phyloP scores from a whole-genome alignment of 2,888 invertebrate genomes.

The Dryobota labecula region DNA sequence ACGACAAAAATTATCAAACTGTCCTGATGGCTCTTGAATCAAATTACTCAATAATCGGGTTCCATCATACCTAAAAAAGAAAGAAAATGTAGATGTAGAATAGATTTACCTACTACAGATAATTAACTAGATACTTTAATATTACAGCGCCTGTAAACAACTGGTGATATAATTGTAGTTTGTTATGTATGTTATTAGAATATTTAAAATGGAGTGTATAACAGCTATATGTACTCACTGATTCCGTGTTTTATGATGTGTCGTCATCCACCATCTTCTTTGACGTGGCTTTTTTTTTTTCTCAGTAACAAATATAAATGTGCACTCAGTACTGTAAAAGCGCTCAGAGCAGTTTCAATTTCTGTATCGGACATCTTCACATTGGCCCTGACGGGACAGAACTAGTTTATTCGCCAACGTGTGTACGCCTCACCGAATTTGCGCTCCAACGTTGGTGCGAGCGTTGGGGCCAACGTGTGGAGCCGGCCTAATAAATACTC shows the following conservation, averaged over 20 bases:
- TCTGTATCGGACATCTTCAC: slow-evolving; percentile 48
- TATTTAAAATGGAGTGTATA: too few relatives aligned
- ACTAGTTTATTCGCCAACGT: too few relatives aligned
- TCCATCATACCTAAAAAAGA: slow-evolving; percentile 27
- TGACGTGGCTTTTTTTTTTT: slow-evolving; percentile 40
- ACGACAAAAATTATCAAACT: slow-evolving; percentile 25
- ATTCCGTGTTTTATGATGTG: slow-evolving; percentile 23
- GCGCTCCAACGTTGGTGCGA: too few relatives aligned
- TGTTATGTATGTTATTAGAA: slow-evolving; percentile 6
- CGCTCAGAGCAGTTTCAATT: slow-evolving; percentile 37
- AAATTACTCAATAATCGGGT: slow-evolving; percentile 29
- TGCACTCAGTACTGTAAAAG: slow-evolving; percentile 28
- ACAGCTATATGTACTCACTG: neutral
- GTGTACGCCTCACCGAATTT: too few relatives aligned
- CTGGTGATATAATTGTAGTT: slow-evolving; percentile 5
- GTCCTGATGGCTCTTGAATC: slow-evolving; percentile 34
- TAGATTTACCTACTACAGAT: too few relatives aligned
- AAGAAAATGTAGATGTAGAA: slow-evolving; percentile 10
- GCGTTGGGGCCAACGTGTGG: too few relatives aligned
- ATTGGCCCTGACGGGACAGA: slow-evolving; percentile 39
- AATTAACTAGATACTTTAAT: neutral
- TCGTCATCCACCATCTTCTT: slow-evolving; percentile 39
- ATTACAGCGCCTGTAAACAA: slow-evolving; percentile 25
- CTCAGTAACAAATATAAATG: slow-evolving; percentile 27
- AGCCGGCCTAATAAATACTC: too few relatives aligned